These are phyloP conservation scores for Proteles cristata DNA, from an alignment of 2,113 vertebrate species.

Conservation along the genomic window DNA sequence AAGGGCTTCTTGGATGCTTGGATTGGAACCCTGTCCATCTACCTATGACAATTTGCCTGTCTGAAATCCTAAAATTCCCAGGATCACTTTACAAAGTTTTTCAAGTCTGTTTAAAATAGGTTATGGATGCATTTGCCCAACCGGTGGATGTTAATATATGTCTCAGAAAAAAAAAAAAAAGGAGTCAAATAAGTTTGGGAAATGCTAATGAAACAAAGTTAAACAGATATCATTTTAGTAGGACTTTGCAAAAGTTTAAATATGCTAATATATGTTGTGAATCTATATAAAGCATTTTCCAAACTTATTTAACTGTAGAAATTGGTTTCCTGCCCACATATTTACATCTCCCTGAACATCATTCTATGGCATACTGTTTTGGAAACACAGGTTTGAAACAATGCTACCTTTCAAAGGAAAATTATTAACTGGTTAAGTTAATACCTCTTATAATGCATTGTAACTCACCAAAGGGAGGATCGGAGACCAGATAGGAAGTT, in stretches of 20 bases:
- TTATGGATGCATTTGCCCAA: background rate
- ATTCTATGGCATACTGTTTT: background rate
- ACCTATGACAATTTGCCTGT: background rate
- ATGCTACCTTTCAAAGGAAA: constrained; percentile 4
- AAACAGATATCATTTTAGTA: constrained; percentile 1
- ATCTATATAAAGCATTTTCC: background rate
- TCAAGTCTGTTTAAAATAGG: constrained; percentile 26
- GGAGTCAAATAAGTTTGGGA: background rate
- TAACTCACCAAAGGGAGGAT: background rate
- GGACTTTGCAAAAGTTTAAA: background rate
- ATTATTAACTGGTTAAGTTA: background rate
- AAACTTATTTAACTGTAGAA: constrained; percentile 11
- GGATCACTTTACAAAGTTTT: background rate
- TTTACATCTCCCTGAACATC: constrained; percentile 14
- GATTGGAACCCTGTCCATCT: background rate
- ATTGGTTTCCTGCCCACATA: background rate
- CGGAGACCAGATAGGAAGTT: background rate
- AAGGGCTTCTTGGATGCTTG: background rate
- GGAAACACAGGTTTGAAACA: background rate
- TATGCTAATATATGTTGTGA: background rate
- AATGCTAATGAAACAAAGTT: background rate
- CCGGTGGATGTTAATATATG: constrained; percentile 5
- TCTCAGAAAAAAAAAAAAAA: background rate
- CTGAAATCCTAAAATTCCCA: constrained; percentile 30
- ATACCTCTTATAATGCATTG: background rate